These are phyloP conservation scores for Eubasilissa splendida DNA, from an alignment of 2,888 invertebrate species.

Conservation along the genomic window DNA sequence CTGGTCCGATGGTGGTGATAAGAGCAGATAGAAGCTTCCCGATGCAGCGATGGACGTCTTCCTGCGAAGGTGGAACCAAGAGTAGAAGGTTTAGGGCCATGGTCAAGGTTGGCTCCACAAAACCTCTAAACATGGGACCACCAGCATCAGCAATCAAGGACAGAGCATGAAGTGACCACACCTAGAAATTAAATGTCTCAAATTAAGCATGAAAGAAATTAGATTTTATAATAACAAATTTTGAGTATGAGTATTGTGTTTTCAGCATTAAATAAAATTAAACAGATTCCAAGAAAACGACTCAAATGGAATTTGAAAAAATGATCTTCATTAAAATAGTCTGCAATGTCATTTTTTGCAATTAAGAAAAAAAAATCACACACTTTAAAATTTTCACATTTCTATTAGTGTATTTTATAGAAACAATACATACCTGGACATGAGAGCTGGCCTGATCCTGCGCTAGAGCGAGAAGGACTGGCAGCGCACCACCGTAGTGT, in stretches of 20 bases:
- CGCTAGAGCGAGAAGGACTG: constrained; percentile 93
- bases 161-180: constrained; percentile 97
- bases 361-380: no score
- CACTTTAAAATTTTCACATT: no score
- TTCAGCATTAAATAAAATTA: no score
- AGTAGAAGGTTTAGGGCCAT: constrained; percentile 91
- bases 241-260: no score
- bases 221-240: no score
- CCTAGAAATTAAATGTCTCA: constrained; percentile 67
- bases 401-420: neutral
- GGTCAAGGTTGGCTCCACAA: constrained; percentile 94
- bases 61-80: constrained; percentile 90
- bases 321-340: no score
- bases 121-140: constrained; percentile 98
- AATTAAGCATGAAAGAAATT: no score
- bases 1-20: constrained; percentile 98
- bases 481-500: constrained; percentile 94
- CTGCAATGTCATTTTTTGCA: no score
- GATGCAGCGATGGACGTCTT: constrained; percentile 94
- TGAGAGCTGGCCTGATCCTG: constrained; percentile 95
- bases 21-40: constrained; percentile 94
- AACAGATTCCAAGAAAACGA: no score
- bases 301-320: no score
- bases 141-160: constrained; percentile 97
- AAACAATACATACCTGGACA: constrained; percentile 80